These are phyloP conservation scores for Apoda limacodes DNA, from an alignment of 2,888 invertebrate genomes.

Conservation along the genomic window DNA sequence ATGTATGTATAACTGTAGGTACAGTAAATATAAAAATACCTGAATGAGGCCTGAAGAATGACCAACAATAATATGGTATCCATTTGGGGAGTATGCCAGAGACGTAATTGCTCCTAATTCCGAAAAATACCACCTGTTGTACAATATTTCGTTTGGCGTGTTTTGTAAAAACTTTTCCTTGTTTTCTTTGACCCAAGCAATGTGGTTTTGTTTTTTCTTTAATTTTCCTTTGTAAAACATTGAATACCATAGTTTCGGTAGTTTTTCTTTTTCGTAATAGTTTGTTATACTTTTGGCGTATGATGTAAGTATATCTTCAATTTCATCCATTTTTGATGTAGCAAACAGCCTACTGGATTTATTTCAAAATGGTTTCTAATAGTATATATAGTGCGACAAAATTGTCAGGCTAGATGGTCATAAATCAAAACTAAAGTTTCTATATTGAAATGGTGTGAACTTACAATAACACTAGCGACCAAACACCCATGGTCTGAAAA, in stretches of 20 bases:
- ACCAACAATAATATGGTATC: constrained; percentile 46
- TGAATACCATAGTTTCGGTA: constrained; percentile 39
- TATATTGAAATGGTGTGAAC: not conserved
- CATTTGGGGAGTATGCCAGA: constrained; percentile 49
- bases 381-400: no score
- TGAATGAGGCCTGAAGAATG: constrained; percentile 64
- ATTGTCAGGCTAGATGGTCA: no score
- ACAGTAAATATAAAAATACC: no score
- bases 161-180: constrained; percentile 32
- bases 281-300: constrained; percentile 25
- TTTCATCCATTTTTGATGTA: constrained; percentile 23
- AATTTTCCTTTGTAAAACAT: constrained; percentile 36
- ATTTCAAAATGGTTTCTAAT: no score
- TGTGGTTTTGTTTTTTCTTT: constrained; percentile 20
- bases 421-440: no score
- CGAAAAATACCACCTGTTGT: constrained; percentile 40
- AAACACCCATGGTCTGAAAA: no score
- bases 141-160: constrained; percentile 34
- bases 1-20: no score
- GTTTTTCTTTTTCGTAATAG: constrained; percentile 33
- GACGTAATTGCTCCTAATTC: constrained; percentile 45
- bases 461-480: not conserved
- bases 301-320: constrained; percentile 28
- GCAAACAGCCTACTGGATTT: constrained; percentile 22
- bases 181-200: constrained; percentile 37